Percentiles rank a stretch among this genome's conserved stretches.
Conservation (phyloP, 2,113 vertebrate genomes). For the Ptyas mucosa region DNA sequence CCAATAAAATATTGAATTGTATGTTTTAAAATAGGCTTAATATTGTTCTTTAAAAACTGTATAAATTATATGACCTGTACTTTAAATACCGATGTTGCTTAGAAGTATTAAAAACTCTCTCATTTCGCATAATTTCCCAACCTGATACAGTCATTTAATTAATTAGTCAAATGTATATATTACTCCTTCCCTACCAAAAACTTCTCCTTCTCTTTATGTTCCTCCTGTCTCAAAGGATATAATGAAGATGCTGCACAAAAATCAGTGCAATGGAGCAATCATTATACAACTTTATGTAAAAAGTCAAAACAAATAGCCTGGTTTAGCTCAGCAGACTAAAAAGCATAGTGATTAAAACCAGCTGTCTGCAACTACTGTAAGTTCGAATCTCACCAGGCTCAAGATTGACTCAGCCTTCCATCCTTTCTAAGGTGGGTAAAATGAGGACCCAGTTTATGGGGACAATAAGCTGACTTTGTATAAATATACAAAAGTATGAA, state of each 20-base stretch:
- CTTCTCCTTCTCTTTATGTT: background rate
- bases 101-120: background rate
- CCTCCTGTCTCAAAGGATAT: background rate
- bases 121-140: background rate
- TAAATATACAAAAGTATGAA: no score
- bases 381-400: no score
- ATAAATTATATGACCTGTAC: background rate
- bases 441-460: no score
- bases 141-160: background rate
- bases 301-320: background rate
- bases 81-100: background rate
- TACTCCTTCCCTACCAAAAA: background rate
- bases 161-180: background rate
- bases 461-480: no score
- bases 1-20: background rate
- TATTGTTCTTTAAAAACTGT: background rate
- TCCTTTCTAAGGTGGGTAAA: no score
- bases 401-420: no score
- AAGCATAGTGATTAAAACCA: no score
- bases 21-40: background rate
- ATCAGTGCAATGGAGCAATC: background rate
- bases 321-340: no score
- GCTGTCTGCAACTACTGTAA: no score
- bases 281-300: background rate
- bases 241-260: background rate